Percentiles rank a stretch among this genome's conserved stretches.
phyloP scores from a whole-genome alignment of 2,888 invertebrate genomes.

The Brachyptera risi region DNA sequence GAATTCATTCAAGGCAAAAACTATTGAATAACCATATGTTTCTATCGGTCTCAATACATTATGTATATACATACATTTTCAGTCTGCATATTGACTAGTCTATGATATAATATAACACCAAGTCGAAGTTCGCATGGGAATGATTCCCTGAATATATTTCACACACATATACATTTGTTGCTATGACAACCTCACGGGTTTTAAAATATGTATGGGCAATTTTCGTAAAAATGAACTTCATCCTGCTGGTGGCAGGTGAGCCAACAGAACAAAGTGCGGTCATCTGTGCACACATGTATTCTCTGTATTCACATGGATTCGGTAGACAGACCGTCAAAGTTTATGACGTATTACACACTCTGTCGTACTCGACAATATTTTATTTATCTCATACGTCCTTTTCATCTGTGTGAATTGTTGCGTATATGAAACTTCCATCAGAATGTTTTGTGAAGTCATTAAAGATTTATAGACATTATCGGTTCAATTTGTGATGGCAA shows the following conservation, averaged over 20 bases:
- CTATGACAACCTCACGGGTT: slow-evolving; percentile 14
- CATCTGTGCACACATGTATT: not conserved
- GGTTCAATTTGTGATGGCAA: slow-evolving; percentile 2
- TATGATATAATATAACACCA: too few relatives aligned
- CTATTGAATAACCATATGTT: too few relatives aligned
- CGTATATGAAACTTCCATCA: too few relatives aligned
- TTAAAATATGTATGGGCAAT: slow-evolving; percentile 21
- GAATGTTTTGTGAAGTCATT: slow-evolving; percentile 1
- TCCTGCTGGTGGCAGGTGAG: not conserved
- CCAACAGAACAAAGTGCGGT: slow-evolving; percentile 5
- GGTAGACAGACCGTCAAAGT: slow-evolving; percentile 9
- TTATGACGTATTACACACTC: not conserved
- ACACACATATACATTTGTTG: too few relatives aligned
- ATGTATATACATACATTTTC: too few relatives aligned
- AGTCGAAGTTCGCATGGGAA: too few relatives aligned
- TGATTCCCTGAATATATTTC: too few relatives aligned
- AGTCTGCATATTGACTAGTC: too few relatives aligned
- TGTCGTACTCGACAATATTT: not conserved
- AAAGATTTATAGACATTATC: slow-evolving; percentile 1
- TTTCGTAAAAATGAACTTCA: slow-evolving; percentile 14
- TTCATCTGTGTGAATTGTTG: not conserved
- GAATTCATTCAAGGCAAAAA: too few relatives aligned
- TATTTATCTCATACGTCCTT: not conserved
- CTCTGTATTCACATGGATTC: not conserved
- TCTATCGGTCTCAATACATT: too few relatives aligned